phyloP scores from a whole-genome alignment of 2,888 invertebrate genomes.

The Lypha dubia region DNA sequence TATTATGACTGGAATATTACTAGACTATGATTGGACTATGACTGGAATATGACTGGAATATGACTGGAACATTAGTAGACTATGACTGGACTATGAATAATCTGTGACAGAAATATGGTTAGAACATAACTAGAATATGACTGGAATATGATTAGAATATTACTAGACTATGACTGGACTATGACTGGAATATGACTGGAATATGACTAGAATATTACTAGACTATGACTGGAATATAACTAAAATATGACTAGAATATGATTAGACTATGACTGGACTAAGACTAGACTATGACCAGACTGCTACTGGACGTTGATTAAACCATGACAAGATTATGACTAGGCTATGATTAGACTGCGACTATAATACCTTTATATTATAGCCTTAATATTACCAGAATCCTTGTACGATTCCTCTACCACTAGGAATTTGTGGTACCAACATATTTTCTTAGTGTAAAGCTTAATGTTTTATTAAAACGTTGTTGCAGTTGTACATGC shows the following conservation, averaged over 20 bases:
- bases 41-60: too few relatives aligned
- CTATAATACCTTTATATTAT: background rate
- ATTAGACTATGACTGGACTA: background rate
- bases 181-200: background rate
- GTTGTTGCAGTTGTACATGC: constrained; percentile 56
- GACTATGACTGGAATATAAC: background rate
- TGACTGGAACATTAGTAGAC: background rate
- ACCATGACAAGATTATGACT: background rate
- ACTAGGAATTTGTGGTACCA: background rate
- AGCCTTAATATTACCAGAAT: background rate
- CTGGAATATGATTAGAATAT: too few relatives aligned
- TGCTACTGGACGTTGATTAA: background rate
- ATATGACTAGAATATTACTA: background rate
- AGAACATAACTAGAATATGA: background rate
- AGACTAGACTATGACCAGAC: background rate
- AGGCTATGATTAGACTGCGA: background rate
- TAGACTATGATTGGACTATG: background rate
- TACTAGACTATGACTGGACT: background rate
- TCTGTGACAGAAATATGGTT: background rate
- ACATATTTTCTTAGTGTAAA: constrained; percentile 37
- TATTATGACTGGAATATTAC: background rate
- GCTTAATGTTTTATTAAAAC: constrained; percentile 58
- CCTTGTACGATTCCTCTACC: background rate
- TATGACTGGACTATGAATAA: background rate
- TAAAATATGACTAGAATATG: too few relatives aligned